phyloP scores from a whole-genome alignment of 2,797 vertebrate species.

The Astyanax mexicanus region DNA sequence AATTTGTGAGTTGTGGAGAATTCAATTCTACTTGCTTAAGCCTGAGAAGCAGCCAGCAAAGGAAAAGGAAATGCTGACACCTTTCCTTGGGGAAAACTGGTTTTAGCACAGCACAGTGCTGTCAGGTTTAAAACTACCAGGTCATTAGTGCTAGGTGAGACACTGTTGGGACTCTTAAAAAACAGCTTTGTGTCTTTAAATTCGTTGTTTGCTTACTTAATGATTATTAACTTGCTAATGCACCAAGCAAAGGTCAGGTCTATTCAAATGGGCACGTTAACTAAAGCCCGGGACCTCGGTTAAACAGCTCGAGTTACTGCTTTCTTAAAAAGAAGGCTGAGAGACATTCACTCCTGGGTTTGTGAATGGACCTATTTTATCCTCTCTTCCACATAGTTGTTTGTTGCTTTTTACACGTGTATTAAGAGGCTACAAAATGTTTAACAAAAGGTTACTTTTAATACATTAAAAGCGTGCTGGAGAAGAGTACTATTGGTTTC shows the following conservation, averaged over 20 bases:
- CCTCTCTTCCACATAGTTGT: not conserved
- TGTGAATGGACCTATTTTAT: not conserved
- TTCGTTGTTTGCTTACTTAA: constrained; percentile 39
- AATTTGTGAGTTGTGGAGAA: not conserved
- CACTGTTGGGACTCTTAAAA: too few species aligned
- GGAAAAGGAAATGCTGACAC: constrained; percentile 60
- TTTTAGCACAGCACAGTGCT: not conserved
- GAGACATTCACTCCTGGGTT: not conserved
- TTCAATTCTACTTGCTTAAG: not conserved
- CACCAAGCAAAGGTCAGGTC: constrained; percentile 31
- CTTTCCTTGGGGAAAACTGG: constrained; percentile 34
- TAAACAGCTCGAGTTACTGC: not conserved
- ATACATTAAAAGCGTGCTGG: not conserved
- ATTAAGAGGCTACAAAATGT: not conserved
- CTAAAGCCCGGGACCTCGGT: not conserved
- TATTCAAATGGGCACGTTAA: constrained; percentile 3
- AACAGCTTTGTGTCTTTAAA: constrained; percentile 28
- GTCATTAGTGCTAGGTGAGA: not conserved
- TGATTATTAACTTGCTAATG: constrained; percentile 56
- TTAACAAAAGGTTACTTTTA: not conserved
- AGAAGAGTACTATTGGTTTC: not conserved
- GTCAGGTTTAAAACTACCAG: not conserved
- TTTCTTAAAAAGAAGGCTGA: not conserved
- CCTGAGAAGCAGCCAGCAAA: constrained; percentile 1
- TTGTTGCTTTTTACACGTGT: not conserved